Percentiles rank a stretch among this genome's conserved stretches.
phyloP scores from a whole-genome alignment of 1,140 invertebrate species.

The Trissolcus basalis region DNA sequence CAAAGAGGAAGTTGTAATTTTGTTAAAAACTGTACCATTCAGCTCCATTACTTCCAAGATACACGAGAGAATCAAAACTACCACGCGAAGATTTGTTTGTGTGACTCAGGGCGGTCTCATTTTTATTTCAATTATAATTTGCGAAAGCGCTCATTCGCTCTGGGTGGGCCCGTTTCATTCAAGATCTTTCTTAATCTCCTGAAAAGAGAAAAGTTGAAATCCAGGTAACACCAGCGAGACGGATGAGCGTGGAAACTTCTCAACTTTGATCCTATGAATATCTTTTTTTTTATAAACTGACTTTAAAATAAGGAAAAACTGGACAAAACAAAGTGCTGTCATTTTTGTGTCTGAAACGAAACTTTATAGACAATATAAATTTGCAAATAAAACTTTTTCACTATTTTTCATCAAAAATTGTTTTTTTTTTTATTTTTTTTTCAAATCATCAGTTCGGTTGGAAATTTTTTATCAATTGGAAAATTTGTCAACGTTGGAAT shows the following conservation, averaged over 20 bases:
- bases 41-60: conserved; percentile 3
- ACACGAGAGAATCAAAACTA: conserved; percentile 16
- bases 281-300: conserved; percentile 15
- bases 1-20: not conserved
- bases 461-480: too few relatives aligned
- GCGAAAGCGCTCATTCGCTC: conserved; percentile 30
- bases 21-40: not conserved
- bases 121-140: conserved; percentile 59
- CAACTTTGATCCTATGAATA: conserved; percentile 46
- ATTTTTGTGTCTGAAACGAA: not conserved
- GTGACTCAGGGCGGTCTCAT: conserved; percentile 37
- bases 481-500: too few relatives aligned
- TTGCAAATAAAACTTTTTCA: too few relatives aligned
- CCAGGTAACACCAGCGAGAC: conserved; percentile 35
- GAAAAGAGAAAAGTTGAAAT: conserved; percentile 54
- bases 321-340: not conserved
- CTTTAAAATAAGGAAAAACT: conserved; percentile 15
- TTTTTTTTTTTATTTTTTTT: too few relatives aligned
- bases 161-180: conserved; percentile 42
- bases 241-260: conserved; percentile 49
- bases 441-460: too few relatives aligned
- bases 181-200: conserved; percentile 40
- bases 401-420: too few relatives aligned
- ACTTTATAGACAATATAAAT: too few relatives aligned
- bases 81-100: conserved; percentile 37